Evolutionary conservation across 2,888 invertebrate species (phyloP), one percentile per base, ranked within the genome.

Genomic region (Troides oblongomaculatus): DNA sequence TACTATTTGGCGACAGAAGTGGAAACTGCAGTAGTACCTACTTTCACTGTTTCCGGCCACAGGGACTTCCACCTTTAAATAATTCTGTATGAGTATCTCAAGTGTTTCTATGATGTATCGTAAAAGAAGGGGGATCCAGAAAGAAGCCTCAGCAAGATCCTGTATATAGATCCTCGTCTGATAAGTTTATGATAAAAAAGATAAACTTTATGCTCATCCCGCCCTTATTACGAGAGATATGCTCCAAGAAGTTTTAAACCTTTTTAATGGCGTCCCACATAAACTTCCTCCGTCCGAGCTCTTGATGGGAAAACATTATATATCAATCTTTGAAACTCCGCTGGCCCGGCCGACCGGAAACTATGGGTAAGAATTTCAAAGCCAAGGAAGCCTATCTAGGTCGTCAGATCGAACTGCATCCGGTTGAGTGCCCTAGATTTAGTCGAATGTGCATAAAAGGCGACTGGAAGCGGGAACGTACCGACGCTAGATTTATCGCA

Each of bases 361-460:
- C n/a, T 68, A 63, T 68, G 68, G 58, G 46, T 67, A 63, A 59
- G 59, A 57, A 65, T 62, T 69, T 65, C 50, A 62, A 62, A 69
- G 43, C 43, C 56, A 61, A 61, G 64, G 61, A 62, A 68, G 68
- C 63, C 50, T 63, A 63, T 68, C 63, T 68, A 36, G 68, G 62
- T 62, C 68, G 68, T 59, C 21, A 57, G 68, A 63, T 63, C 68
- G 68, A 39, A 61, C 63, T 46, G 25, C 43, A 43, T 57, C 58
- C 68, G 68, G 46, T 59, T 58, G 63, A 21, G 36, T 68, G 63
- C 58, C 58, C 68, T 68, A 68, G 63, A 68, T 68, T 63, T 58
- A 68, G 63, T 68, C 66, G 50, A 63, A 68, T 68, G 68, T 68
- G 68, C 62, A 68, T 63, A 59, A 68, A 68, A 63, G 62, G 50